Percentiles rank a stretch among this genome's conserved stretches.
Evolutionary conservation across 2,797 vertebrate species (phyloP).

Genomic region (Cichlasoma orientale): DNA sequence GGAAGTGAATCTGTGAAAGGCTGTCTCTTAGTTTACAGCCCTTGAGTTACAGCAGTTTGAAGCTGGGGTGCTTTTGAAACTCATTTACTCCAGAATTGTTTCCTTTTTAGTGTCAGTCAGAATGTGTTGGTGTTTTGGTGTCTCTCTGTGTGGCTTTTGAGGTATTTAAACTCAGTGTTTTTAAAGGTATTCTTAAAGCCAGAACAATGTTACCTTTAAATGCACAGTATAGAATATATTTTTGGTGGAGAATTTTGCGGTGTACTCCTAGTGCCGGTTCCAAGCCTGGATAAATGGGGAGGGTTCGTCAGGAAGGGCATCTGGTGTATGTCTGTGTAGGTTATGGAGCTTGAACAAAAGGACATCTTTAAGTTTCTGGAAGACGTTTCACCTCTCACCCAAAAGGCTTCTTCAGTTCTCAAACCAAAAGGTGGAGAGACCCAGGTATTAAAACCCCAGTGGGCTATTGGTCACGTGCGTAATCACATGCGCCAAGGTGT

Average conservation of each 20-base stretch:
- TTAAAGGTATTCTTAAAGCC: background rate
- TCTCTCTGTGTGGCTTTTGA: conserved; percentile 7
- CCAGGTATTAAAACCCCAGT: too few species aligned
- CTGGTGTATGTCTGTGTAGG: too few species aligned
- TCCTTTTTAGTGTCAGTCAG: conserved; percentile 33
- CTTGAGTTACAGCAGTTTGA: background rate
- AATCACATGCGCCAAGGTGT: too few species aligned
- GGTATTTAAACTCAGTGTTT: background rate
- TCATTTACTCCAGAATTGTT: conserved; percentile 4
- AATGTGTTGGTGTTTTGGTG: background rate
- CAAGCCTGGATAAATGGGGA: background rate
- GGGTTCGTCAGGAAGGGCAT: background rate
- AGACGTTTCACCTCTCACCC: too few species aligned
- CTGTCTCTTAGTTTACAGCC: background rate
- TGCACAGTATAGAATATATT: background rate
- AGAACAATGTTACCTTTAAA: background rate
- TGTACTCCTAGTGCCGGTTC: background rate
- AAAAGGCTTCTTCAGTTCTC: too few species aligned
- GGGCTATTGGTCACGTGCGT: too few species aligned
- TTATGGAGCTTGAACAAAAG: too few species aligned
- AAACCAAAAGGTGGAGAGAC: too few species aligned
- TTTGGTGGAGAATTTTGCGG: background rate
- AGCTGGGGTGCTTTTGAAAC: background rate
- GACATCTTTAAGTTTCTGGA: too few species aligned
- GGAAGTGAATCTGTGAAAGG: background rate